Conservation (phyloP, 2,113 vertebrate genomes). For the Coptodon bakossiorum region DNA sequence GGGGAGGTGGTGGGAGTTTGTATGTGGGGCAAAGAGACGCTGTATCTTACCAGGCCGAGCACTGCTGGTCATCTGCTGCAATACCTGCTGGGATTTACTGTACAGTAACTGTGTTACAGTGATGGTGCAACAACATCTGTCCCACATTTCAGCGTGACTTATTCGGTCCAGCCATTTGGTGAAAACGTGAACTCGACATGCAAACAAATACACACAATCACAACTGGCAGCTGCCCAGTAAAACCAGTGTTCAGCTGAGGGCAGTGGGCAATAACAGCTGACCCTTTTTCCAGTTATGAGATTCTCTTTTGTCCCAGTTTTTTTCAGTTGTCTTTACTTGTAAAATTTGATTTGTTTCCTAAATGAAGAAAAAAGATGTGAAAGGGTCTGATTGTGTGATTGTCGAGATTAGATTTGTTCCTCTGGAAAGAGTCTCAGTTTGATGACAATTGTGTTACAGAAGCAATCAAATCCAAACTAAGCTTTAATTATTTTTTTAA, state of each 20-base stretch:
- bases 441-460: not conserved
- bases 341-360: fast-evolving
- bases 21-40: not conserved
- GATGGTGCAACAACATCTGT: not conserved
- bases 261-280: fast-evolving
- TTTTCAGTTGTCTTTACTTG: not conserved
- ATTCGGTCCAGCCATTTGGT: not conserved
- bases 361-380: not conserved
- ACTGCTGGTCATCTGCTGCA: not conserved
- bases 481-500: not conserved
- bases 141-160: not conserved
- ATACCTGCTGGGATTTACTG: not conserved
- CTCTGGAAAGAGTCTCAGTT: not conserved
- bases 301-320: not conserved
- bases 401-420: not conserved
- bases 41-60: not conserved
- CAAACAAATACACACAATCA: not conserved
- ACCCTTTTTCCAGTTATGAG: not conserved
- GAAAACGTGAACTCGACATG: not conserved
- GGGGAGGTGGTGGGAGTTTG: not conserved
- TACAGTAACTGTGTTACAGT: not conserved
- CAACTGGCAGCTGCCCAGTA: not conserved
- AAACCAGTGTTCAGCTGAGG: not conserved
- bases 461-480: not conserved
- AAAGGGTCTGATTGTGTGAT: not conserved